Evolutionary conservation across 2,797 vertebrate genomes (phyloP).

Genomic region (Novumbra hubbsi): DNA sequence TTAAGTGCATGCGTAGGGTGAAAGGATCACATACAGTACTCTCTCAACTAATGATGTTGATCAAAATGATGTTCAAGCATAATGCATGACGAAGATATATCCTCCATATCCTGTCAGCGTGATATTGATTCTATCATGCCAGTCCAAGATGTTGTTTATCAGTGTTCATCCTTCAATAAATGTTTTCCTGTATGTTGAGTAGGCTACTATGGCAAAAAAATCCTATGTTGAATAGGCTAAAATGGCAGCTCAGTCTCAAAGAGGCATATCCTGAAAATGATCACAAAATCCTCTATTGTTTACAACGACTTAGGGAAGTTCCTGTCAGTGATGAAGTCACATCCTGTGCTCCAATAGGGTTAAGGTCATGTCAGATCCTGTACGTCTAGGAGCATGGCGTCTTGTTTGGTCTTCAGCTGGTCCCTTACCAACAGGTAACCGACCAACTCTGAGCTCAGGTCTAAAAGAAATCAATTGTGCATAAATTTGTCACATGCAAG

Average conservation of each 20-base stretch:
- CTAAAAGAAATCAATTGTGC: slow-evolving; percentile 40
- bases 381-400: slow-evolving; percentile 70
- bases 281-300: not conserved
- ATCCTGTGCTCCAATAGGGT: slow-evolving; percentile 1
- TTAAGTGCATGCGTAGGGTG: not conserved
- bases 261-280: not conserved
- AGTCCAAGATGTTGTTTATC: not conserved
- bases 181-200: not conserved
- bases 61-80: slow-evolving; percentile 1
- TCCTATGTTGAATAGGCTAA: not conserved
- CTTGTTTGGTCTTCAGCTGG: slow-evolving; percentile 70
- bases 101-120: not conserved
- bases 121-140: not conserved
- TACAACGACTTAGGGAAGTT: not conserved
- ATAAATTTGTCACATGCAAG: not conserved
- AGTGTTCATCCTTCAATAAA: slow-evolving; percentile 1
- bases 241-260: not conserved
- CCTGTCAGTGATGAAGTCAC: not conserved
- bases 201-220: too few species aligned
- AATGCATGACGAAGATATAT: not conserved
- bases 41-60: not conserved
- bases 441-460: slow-evolving; percentile 71
- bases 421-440: slow-evolving; percentile 65
- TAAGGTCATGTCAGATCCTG: slow-evolving; percentile 62
- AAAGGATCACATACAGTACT: slow-evolving; percentile 1